phyloP scores from a whole-genome alignment of 1,140 invertebrate species.

The Drosophila bocki region DNA sequence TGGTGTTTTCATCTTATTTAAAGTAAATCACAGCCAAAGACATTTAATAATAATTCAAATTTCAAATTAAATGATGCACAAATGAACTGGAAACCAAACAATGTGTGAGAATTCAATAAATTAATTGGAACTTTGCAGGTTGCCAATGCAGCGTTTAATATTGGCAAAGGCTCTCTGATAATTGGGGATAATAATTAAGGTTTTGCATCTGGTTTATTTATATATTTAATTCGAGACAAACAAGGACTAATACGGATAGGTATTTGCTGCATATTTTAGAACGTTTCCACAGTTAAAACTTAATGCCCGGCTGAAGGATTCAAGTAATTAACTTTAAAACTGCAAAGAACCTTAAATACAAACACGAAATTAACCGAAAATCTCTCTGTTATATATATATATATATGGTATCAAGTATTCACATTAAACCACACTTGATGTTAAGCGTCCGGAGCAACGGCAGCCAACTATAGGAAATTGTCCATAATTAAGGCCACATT shows the following conservation, averaged over 20 bases:
- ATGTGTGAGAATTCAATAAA: constrained; percentile 1
- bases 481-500: constrained; percentile 22
- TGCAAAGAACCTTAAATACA: not conserved
- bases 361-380: not conserved
- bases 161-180: not conserved
- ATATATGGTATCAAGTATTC: too few relatives aligned
- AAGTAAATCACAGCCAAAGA: constrained; percentile 13
- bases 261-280: not conserved
- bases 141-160: not conserved
- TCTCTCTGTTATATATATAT: not conserved
- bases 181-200: not conserved
- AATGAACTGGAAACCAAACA: not conserved
- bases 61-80: constrained; percentile 1
- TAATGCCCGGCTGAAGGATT: too few relatives aligned
- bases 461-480: constrained; percentile 7
- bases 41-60: constrained; percentile 2
- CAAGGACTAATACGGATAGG: not conserved
- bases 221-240: not conserved
- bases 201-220: too few relatives aligned
- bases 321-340: not conserved
- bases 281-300: not conserved
- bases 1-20: constrained; percentile 7
- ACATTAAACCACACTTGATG: not conserved
- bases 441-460: not conserved
- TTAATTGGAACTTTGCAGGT: not conserved